Base-by-base conservation (phyloP, 2,113 vertebrate genomes). In the Coptodon bakossiorum region DNA sequence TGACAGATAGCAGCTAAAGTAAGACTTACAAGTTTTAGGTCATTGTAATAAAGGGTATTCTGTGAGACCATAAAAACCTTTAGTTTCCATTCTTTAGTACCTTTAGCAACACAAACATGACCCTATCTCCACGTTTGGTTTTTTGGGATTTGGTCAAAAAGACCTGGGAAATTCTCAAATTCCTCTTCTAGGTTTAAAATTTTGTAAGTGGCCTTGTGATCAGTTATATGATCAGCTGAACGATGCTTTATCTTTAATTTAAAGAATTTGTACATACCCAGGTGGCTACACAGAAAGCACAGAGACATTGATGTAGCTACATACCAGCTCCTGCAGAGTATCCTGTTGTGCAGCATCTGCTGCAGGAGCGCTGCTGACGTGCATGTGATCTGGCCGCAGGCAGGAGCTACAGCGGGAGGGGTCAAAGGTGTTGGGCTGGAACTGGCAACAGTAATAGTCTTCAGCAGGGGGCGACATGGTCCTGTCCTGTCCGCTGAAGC, bases 371-470 rank as follows among this genome's bases (percentile, higher is more conserved):
- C 34, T 8, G 45, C 43, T 87, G 14, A 91, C 31, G 88, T 96
- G 94, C 95, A 95, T 95, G 6, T 94, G 92, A 90, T 86, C 89
- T 1, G 94, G 95, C 59, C 91, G 50, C 57, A 96, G 86, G 81
- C 95, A 95, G 52, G 88, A 29, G 54, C 92, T 50, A 53, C 95
- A 96, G 38, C 93, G 92, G 36, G 93, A 92, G 5, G 91, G 90
- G 91, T 96, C 94, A 89, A 95, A 95, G 88, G 91, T 84, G 92
- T 95, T 94, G 83, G 93, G 91, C 81, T 88, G 91, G 88, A 95
- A 96, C 73, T 36, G 68, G 16, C 17, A 22, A 82, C 95, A 95
- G 80, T 95, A 95, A 40, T 16, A 82, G 86, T 96, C 93, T 57
- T 86, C 91, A 88, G 82, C 83, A 61, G 91, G 90, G n/a, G 90